Base-by-base conservation (phyloP, 2,113 vertebrate genomes). In the Hipposideros armiger region DNA sequence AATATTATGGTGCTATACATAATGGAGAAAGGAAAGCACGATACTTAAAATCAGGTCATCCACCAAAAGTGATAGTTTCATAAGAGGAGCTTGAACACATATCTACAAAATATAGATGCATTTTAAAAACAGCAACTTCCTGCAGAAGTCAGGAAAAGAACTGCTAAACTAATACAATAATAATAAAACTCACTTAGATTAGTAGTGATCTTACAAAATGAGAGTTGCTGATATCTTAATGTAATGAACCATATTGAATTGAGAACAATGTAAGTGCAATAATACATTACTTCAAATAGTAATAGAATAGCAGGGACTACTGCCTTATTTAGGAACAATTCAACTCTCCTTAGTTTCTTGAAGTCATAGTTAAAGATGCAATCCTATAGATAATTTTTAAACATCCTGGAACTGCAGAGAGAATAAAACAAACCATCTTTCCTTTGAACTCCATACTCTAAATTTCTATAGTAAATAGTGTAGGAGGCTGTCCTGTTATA, bases 21-120 rank as follows among this genome's bases (percentile, higher is more conserved):
- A 77, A 54, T 60, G 24, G 87, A 36, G 45, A 92, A 70, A 42
- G 15, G 14, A 74, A 87, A 87, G 19, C 7, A 54, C 5, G 78
- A 24, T 89, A 76, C 30, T 94, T 90, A 80, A 94, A 94, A 92
- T 84, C 32, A 95, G 30, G 11, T 4, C 47, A 74, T 85, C 32
- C 7, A 54, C 11, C 6, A 86, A 73, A 28, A 36, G 5, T 94
- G 85, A 73, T 19, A 66, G 20, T 62, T 91, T 91, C 56, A 89
- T 7, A 95, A n/a, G 20, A 96, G 19, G 60, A 40, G 1, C 7
- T 32, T 96, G 22, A 94, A 84, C 20, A 93, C 9, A 93, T 66
- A 58, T 64, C 58, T 15, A 85, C 3, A 89, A 60, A 81, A n/a
- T 93, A 16, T 24, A 88, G 16, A 60, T 60, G 1, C 20, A 45